Evolutionary conservation across 2,888 invertebrate species (phyloP).

Genomic region (Micoletzkya japonica): DNA sequence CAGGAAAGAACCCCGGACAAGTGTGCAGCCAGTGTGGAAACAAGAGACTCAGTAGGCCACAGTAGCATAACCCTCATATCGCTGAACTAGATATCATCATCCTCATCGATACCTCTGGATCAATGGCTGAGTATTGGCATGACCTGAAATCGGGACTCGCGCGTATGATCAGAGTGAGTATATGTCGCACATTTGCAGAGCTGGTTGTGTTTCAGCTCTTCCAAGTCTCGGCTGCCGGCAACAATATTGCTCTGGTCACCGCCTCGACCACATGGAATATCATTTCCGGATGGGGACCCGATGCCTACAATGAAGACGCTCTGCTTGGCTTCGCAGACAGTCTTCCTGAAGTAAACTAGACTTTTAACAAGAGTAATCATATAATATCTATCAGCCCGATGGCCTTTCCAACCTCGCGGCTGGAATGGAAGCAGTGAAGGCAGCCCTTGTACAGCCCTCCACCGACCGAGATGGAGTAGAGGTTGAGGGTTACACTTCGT

Average conservation of each 20-base stretch:
- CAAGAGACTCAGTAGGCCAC: conserved; percentile 22
- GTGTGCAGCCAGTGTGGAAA: conserved; percentile 11
- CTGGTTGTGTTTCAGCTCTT: no score
- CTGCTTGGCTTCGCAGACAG: neutral
- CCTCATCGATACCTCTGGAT: conserved; percentile 20
- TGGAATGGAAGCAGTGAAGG: conserved; percentile 25
- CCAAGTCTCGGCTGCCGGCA: neutral
- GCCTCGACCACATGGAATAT: neutral
- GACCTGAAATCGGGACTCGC: no score
- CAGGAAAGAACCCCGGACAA: neutral
- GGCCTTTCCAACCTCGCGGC: neutral
- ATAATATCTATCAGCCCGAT: neutral
- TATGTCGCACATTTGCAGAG: no score
- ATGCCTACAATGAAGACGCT: neutral
- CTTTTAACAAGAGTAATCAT: no score
- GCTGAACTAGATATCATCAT: neutral
- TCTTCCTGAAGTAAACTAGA: no score
- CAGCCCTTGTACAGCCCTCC: conserved; percentile 2
- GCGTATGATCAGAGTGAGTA: no score
- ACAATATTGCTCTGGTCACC: neutral
- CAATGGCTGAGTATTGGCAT: neutral
- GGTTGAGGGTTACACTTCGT: neutral
- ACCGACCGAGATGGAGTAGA: neutral
- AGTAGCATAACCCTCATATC: neutral
- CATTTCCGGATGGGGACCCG: neutral